Percentiles rank a stretch among this genome's conserved stretches.
Conservation (phyloP, 2,113 vertebrate species). For the Pollachius pollachius region DNA sequence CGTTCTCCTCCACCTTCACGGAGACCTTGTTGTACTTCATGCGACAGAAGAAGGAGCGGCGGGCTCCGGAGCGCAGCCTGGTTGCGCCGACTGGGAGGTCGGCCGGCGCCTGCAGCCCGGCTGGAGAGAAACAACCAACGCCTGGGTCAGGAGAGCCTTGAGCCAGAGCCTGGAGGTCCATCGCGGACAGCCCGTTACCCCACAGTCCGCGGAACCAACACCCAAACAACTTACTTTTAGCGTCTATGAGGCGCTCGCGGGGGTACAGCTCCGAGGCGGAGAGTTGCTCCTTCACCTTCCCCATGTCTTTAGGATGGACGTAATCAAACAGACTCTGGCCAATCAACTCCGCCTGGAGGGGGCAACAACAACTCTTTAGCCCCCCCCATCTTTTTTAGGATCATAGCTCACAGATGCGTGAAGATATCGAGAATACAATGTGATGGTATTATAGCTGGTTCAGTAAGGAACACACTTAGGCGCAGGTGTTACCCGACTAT, state of each 20-base stretch:
- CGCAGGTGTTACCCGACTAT: slow-evolving; percentile 76
- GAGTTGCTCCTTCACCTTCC: slow-evolving; percentile 91
- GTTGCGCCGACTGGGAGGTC: slow-evolving; percentile 79
- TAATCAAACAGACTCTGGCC: slow-evolving; percentile 92
- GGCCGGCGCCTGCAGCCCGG: slow-evolving; percentile 85
- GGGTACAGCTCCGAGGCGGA: slow-evolving; percentile 83
- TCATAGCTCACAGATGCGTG: no score
- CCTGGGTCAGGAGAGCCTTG: slow-evolving; percentile 1
- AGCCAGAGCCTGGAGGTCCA: no score
- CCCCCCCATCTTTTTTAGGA: neutral
- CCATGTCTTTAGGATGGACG: slow-evolving; percentile 89
- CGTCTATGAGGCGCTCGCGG: slow-evolving; percentile 84
- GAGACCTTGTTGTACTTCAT: slow-evolving; percentile 82
- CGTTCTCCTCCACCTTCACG: slow-evolving; percentile 80
- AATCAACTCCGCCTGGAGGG: slow-evolving; percentile 79
- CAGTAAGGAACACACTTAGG: no score
- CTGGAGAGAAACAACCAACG: slow-evolving; percentile 34
- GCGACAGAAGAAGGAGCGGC: slow-evolving; percentile 88
- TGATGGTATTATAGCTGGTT: no score
- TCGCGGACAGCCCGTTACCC: no score
- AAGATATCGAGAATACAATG: no score
- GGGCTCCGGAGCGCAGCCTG: slow-evolving; percentile 83
- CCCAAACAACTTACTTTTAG: slow-evolving; percentile 81
- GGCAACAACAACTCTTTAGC: slow-evolving; percentile 27
- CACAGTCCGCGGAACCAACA: neutral